Conservation (phyloP, 2,113 vertebrate species). For the Lanius ludovicianus region DNA sequence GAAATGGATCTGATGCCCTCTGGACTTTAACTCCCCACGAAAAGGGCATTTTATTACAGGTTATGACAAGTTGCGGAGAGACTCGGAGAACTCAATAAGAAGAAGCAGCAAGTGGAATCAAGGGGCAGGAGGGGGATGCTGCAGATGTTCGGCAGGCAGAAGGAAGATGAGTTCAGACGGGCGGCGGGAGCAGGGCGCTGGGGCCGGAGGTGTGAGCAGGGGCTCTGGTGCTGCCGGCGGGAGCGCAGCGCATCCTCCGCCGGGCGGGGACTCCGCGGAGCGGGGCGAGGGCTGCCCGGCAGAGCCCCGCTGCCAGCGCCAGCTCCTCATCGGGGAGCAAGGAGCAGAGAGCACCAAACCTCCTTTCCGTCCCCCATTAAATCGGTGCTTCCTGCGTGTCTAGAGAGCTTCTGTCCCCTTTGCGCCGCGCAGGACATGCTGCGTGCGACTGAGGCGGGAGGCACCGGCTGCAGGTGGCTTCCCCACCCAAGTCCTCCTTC, state of each 20-base stretch:
- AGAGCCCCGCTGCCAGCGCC: not conserved
- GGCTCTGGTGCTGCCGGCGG: conserved; percentile 45
- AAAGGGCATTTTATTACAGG: conserved; percentile 79
- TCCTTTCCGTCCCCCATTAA: rapidly evolving
- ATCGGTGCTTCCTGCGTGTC: too few species aligned
- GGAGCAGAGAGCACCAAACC: not conserved
- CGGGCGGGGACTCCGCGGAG: not conserved
- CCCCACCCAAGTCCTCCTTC: not conserved
- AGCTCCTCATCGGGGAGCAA: not conserved
- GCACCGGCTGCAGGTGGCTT: not conserved
- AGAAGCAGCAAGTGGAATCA: conserved; percentile 69
- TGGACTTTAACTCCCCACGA: conserved; percentile 69
- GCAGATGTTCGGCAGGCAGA: conserved; percentile 72
- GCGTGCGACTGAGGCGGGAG: not conserved
- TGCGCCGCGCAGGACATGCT: not conserved
- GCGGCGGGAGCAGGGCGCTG: conserved; percentile 71
- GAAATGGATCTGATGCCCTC: conserved; percentile 80
- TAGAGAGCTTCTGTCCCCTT: not conserved
- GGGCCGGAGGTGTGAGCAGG: not conserved
- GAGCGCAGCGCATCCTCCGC: conserved; percentile 4
- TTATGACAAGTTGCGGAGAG: conserved; percentile 80
- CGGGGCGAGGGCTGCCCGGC: not conserved
- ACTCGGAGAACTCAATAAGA: conserved; percentile 67
- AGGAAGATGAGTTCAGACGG: conserved; percentile 72
- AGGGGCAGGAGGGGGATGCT: conserved; percentile 1